A percentile compares a stretch with the other conserved stretches of the same genome.
Evolutionary conservation across 1,140 invertebrate species (phyloP).

Genomic region (Nebria ingens): DNA sequence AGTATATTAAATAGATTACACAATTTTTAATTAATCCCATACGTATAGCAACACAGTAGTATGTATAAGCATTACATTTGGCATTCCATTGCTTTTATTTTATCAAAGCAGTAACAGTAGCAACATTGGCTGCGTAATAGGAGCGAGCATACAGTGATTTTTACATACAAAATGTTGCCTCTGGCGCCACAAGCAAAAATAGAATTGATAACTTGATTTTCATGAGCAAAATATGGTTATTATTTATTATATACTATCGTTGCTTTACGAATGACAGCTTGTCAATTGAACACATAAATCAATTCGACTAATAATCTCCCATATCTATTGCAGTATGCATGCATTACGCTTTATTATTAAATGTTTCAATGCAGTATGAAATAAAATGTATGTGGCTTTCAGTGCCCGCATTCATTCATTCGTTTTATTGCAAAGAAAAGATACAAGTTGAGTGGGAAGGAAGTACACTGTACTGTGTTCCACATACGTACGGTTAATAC

Average conservation of each 20-base stretch:
- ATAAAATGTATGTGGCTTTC: not conserved
- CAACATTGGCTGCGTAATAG: not conserved
- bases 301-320: not conserved
- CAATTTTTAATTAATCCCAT: conserved; percentile 3
- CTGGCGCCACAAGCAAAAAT: not conserved
- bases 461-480: not conserved
- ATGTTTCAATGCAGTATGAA: not conserved
- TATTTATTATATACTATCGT: not conserved
- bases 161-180: not conserved
- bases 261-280: not conserved
- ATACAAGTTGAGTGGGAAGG: not conserved
- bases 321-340: not conserved
- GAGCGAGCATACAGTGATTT: not conserved
- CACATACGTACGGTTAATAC: not conserved
- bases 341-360: not conserved
- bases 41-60: conserved; percentile 1
- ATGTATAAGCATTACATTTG: not conserved
- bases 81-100: not conserved
- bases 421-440: not conserved
- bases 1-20: not conserved
- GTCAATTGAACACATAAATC: not conserved
- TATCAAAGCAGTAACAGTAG: not conserved
- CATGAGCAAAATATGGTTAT: not conserved
- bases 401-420: not conserved
- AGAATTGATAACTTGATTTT: not conserved